A percentile compares a stretch with the other conserved stretches of the same genome.
Conservation (phyloP, 2,797 vertebrate genomes). For the Danio aesculapii region DNA sequence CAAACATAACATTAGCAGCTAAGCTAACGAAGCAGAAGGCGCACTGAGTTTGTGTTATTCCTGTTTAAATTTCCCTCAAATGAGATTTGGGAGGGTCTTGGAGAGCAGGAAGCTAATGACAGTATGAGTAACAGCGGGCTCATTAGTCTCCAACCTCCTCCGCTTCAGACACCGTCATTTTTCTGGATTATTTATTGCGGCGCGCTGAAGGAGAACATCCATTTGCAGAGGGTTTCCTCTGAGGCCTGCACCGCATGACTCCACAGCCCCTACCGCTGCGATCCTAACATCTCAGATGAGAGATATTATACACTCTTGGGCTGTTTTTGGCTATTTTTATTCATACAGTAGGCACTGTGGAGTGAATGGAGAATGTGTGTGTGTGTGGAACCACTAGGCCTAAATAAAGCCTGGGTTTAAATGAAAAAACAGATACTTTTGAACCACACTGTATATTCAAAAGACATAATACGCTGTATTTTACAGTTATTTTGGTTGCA, state of each 20-base stretch:
- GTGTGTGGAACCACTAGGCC: neutral
- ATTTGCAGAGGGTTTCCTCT: conserved; percentile 47
- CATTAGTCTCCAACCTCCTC: conserved; percentile 33
- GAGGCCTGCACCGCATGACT: conserved; percentile 5
- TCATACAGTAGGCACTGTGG: neutral
- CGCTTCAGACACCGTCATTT: conserved; percentile 7
- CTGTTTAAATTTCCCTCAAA: conserved; percentile 18
- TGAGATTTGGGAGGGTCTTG: conserved; percentile 6
- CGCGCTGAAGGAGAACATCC: conserved; percentile 74
- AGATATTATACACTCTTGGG: conserved; percentile 2
- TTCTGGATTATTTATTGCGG: conserved; percentile 38
- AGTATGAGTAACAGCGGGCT: conserved; percentile 26
- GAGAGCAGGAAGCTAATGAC: conserved; percentile 24
- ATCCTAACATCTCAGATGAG: conserved; percentile 16
- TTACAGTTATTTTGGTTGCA: neutral
- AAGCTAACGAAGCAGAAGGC: neutral
- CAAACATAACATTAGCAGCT: conserved; percentile 20
- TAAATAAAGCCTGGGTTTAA: conserved; percentile 6
- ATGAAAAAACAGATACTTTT: neutral
- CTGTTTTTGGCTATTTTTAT: conserved; percentile 25
- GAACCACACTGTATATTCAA: neutral
- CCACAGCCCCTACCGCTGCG: neutral
- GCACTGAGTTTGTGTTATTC: neutral
- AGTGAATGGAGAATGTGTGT: neutral
- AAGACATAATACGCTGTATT: neutral